Base-by-base conservation (phyloP, 1,140 invertebrate genomes). In the Meloidogyne floridensis region DNA sequence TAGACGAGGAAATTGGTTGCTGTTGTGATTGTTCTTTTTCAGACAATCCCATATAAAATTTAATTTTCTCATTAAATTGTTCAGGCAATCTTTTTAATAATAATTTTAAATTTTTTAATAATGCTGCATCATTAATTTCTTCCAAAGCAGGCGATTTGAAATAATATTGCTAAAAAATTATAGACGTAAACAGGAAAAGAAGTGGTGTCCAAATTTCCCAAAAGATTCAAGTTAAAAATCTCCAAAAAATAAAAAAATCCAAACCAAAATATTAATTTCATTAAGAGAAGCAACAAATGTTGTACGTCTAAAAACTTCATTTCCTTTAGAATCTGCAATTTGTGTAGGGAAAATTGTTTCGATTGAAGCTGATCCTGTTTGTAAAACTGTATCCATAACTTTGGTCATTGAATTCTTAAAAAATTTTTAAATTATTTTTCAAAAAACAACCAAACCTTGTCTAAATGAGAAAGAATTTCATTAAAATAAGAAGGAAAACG, bases 401-500 rank as follows among this genome's bases (percentile, higher is more conserved):
- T 78, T 70, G 5, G 81, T 85, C 77, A 88, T 88, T n/a, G 85
- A 69, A 51, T 83, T 73, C 84, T 86, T 13, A 13, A 10, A 54
- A 54, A 71, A 72, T 47, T 42, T 42, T 43, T 15, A 8, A 65
- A 65, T n/a, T n/a, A n/a, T n/a, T n/a, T 18, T 1, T 54, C 75
- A 3, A 42, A 76, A 56, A 70, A 32, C 32, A 32, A 43, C 75
- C 81, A 86, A 83, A 92, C 92, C 90, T 93, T 93, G 84, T 95
- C 94, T 89, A 95, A 94, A 81, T 93, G 92, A 3, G 91, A 92
- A 90, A 94, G 95, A 9, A 95, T 90, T 90, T 95, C 94, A 77
- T 92, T 91, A 56, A 93, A 92, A 90, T 93, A 93, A 0, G 91
- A 47, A 47, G 88, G 84, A 43, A 79, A 65, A 42, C 85, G 82